These are phyloP conservation scores for Cyclargus thomasi DNA, from an alignment of 1,140 invertebrate species.

Conservation along the genomic window DNA sequence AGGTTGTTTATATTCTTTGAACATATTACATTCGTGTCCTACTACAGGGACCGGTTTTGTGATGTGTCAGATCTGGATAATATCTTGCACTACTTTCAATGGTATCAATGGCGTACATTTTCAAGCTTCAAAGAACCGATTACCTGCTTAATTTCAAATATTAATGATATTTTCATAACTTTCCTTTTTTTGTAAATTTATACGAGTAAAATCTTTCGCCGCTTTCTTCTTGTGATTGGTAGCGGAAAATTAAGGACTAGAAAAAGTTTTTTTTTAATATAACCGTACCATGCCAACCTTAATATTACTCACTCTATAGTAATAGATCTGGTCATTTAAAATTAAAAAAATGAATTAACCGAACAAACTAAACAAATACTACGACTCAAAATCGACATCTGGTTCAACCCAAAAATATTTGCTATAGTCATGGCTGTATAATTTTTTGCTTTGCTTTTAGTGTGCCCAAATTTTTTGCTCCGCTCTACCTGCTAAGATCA, in stretches of 20 bases:
- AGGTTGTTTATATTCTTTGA: conserved; percentile 1
- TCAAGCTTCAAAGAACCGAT: not conserved
- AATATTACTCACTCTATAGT: too few species aligned
- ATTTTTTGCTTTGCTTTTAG: conserved; percentile 54
- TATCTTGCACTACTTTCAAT: not conserved
- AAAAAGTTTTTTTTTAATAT: too few species aligned
- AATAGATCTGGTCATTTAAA: conserved; percentile 24
- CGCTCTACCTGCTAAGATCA: conserved; percentile 59
- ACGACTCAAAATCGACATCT: conserved; percentile 58
- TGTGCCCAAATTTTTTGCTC: conserved; percentile 46
- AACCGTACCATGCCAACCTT: too few species aligned
- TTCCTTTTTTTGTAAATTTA: too few species aligned
- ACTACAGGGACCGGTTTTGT: not conserved
- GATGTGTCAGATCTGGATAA: not conserved
- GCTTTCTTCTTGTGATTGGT: too few species aligned
- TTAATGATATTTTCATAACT: too few species aligned
- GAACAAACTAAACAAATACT: conserved; percentile 48
- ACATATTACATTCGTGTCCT: not conserved
- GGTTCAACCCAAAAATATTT: conserved; percentile 52
- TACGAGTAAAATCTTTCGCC: too few species aligned
- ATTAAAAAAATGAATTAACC: conserved; percentile 24
- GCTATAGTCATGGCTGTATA: conserved; percentile 45
- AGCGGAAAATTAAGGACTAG: too few species aligned
- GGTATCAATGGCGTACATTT: not conserved
- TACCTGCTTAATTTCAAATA: too few species aligned